Evolutionary conservation across 1,140 invertebrate species (phyloP), one percentile per base, ranked within the genome.

Genomic region (Hylaeus anthracinus): DNA sequence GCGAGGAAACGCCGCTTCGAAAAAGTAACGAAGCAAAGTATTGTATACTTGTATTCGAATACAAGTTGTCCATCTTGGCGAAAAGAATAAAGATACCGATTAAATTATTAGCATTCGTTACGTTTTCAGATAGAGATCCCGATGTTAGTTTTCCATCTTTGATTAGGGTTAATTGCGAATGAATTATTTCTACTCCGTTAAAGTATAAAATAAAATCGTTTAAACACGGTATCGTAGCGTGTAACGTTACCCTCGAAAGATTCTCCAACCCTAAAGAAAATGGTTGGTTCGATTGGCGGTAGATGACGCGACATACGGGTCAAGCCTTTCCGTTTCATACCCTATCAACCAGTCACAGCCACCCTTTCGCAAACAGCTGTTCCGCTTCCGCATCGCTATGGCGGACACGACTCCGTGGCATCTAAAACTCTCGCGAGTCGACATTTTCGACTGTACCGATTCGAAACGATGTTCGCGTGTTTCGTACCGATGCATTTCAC

Each of bases 321-420:
- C 9, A 55, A 73, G 71, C 72, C 72, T 60, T 66, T 53, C 37
- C 58, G 26, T 26, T 26, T 26, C 26, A 26, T 26, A 79, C 65
- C 81, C 56, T 26, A 26, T 26, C 26, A 26, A 26, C 14, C 53
- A 12, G 65, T 71, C 74, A 61, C 75, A 82, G 75, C 65, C 53
- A 60, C 72, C 76, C 67, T 53, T 58, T 67, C 26, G 56, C 39
- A 70, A 87, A 83, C 85, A 87, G 85, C 85, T 87, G 85, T 87
- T 87, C 73, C 51, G 51, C 71, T 87, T 87, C 73, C 51, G 51
- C 71, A 80, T 72, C 81, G 85, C 81, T 81, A 87, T 87, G 85
- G 85, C 85, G 78, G 84, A 86, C 85, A 85, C 85, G 85, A 87
- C 81, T 75, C 73, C 61, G 73, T 61, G 65, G 72, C 72, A 67